A percentile compares a stretch with the other conserved stretches of the same genome.
phyloP scores from a whole-genome alignment of 2,113 vertebrate species.

The Anser brachyrhynchus region DNA sequence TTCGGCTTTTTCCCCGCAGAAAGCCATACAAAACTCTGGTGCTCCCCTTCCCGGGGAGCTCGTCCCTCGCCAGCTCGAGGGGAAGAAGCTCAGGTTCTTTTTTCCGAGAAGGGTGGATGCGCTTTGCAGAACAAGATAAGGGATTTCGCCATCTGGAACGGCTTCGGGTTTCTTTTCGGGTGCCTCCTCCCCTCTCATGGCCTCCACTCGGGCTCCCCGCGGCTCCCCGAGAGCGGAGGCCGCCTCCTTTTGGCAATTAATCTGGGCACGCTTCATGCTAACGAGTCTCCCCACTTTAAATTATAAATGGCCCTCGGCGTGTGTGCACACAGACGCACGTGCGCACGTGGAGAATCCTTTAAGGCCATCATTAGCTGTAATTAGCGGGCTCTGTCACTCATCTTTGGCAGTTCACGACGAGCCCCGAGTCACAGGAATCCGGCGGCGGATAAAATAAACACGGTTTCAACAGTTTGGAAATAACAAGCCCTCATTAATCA shows the following conservation, averaged over 20 bases:
- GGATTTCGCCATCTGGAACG: conserved; percentile 32
- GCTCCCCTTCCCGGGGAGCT: neutral
- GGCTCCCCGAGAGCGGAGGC: neutral
- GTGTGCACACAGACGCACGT: conserved; percentile 61
- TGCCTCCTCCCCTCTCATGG: neutral
- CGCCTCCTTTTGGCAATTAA: conserved; percentile 24
- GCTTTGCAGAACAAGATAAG: conserved; percentile 38
- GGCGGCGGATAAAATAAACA: conserved; percentile 66
- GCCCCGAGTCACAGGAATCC: conserved; percentile 70
- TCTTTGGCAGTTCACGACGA: conserved; percentile 65
- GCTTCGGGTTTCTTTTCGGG: conserved; percentile 20
- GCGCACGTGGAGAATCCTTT: conserved; percentile 45
- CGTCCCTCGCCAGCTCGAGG: neutral
- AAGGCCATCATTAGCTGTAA: conserved; percentile 75
- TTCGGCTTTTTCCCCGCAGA: neutral
- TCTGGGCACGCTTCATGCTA: conserved; percentile 42
- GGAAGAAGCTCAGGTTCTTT: conserved; percentile 32
- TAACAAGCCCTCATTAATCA: conserved; percentile 68
- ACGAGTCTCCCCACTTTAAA: conserved; percentile 64
- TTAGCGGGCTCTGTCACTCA: conserved; percentile 72
- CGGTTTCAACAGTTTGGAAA: conserved; percentile 69
- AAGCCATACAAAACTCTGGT: neutral
- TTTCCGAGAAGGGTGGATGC: conserved; percentile 36
- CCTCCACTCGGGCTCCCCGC: neutral
- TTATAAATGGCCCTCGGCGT: conserved; percentile 71